Evolutionary conservation across 2,888 invertebrate genomes (phyloP).

Genomic region (Digitonthophagus gazella): DNA sequence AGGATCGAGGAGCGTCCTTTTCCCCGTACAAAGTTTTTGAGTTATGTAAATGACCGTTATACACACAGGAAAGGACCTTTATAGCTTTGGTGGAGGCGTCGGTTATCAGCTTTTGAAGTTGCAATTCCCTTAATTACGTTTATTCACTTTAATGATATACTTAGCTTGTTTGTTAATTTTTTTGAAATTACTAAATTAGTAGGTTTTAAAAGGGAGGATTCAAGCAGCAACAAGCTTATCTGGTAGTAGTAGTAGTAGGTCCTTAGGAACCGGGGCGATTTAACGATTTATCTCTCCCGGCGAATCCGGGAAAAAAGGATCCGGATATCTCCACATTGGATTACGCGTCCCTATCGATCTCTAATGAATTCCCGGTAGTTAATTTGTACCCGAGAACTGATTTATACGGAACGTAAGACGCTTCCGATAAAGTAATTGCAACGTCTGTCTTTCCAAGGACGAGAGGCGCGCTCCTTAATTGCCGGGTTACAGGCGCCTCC

Average conservation of each 20-base stretch:
- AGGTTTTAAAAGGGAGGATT: not conserved
- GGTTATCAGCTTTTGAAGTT: not conserved
- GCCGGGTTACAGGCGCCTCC: not conserved
- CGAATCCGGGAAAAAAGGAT: not conserved
- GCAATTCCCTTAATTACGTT: not conserved
- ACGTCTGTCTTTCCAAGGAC: not conserved
- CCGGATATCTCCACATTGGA: not conserved
- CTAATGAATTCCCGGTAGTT: not conserved
- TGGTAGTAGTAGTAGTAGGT: not conserved
- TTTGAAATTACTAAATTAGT: no score
- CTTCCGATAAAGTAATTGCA: not conserved
- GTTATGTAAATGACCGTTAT: conserved; percentile 9
- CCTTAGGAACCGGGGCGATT: not conserved
- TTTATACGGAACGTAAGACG: not conserved
- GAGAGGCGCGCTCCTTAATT: not conserved
- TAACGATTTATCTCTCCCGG: not conserved
- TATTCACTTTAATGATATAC: not conserved
- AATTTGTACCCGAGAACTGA: not conserved
- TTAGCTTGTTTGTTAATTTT: no score
- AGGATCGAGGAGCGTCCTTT: not conserved
- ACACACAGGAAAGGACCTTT: not conserved
- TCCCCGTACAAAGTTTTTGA: conserved; percentile 8
- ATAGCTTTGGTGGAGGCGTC: not conserved
- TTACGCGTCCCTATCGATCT: not conserved
- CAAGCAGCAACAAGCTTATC: not conserved